phyloP scores from a whole-genome alignment of 2,888 invertebrate species.

The Macroteleia sp. region DNA sequence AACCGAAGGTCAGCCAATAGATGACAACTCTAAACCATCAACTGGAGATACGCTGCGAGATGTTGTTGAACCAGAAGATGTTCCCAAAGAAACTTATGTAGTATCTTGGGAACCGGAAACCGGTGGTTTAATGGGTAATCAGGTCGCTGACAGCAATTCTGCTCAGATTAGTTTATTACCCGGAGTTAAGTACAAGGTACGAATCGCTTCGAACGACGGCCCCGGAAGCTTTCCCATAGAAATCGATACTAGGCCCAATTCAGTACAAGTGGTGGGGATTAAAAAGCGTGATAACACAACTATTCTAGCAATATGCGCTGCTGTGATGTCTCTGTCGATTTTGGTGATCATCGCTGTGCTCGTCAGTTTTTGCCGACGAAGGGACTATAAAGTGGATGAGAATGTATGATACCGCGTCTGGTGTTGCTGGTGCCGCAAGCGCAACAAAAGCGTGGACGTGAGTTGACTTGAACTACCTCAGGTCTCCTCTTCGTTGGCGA shows the following conservation, averaged over 20 bases:
- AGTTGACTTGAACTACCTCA: conserved; percentile 58
- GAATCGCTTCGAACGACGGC: conserved; percentile 81
- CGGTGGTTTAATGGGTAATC: conserved; percentile 81
- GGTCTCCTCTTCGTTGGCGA: conserved; percentile 43
- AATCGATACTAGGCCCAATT: conserved; percentile 79
- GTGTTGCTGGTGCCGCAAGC: conserved; percentile 18
- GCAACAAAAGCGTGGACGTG: conserved; percentile 18
- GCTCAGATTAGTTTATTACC: conserved; percentile 81
- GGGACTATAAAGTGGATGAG: conserved; percentile 67
- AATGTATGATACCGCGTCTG: conserved; percentile 69
- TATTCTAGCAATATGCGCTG: too few species aligned
- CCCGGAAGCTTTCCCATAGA: conserved; percentile 82
- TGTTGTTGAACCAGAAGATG: conserved; percentile 49
- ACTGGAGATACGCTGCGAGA: conserved; percentile 64
- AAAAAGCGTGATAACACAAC: too few species aligned
- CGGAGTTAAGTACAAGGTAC: conserved; percentile 79
- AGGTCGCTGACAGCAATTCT: conserved; percentile 78
- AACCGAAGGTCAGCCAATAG: conserved; percentile 56
- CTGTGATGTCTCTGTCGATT: too few species aligned
- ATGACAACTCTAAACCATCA: conserved; percentile 70
- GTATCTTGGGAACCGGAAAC: conserved; percentile 82
- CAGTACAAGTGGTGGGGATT: too few species aligned
- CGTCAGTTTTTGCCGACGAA: conserved; percentile 64
- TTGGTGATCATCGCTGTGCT: too few species aligned
- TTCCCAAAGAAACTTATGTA: conserved; percentile 74